Conservation (phyloP, 2,888 invertebrate genomes). For the Cheilosia soror region DNA sequence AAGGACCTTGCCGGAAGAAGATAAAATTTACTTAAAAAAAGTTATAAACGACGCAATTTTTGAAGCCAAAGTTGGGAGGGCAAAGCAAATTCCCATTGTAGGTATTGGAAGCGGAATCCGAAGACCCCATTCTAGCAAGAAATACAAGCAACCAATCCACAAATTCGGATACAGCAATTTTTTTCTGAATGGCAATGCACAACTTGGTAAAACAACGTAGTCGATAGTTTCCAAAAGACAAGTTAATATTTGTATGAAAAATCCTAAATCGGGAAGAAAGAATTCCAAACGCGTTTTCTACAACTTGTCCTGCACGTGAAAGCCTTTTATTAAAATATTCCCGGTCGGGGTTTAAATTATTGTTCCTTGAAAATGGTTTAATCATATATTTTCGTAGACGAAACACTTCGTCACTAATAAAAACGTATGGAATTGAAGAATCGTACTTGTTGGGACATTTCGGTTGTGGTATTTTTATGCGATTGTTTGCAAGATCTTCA, state of each 20-base stretch:
- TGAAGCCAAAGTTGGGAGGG: constrained; percentile 16
- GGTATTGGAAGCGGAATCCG: constrained; percentile 5
- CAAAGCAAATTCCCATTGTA: constrained; percentile 5
- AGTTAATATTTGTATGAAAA: constrained; percentile 12
- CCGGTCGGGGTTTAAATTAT: constrained; percentile 1
- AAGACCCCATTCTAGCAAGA: constrained; percentile 14
- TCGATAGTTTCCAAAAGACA: background rate
- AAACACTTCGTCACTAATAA: constrained; percentile 20
- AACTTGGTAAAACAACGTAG: constrained; percentile 4
- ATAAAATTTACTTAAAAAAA: constrained; percentile 21
- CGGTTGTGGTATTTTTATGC: constrained; percentile 9
- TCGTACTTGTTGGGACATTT: constrained; percentile 13
- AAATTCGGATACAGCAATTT: constrained; percentile 18
- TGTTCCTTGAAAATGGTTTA: constrained; percentile 2
- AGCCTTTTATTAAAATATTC: constrained; percentile 17
- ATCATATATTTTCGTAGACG: constrained; percentile 3
- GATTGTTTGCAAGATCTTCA: background rate
- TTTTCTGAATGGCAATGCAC: constrained; percentile 19
- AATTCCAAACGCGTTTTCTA: constrained; percentile 6
- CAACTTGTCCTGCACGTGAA: constrained; percentile 1
- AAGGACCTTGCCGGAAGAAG: constrained; percentile 20
- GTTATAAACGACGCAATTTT: constrained; percentile 10
- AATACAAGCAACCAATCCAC: constrained; percentile 7
- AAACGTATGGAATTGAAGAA: constrained; percentile 5
- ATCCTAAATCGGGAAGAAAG: background rate